phyloP scores from a whole-genome alignment of 2,888 invertebrate genomes.

The Notodonta ziczac region DNA sequence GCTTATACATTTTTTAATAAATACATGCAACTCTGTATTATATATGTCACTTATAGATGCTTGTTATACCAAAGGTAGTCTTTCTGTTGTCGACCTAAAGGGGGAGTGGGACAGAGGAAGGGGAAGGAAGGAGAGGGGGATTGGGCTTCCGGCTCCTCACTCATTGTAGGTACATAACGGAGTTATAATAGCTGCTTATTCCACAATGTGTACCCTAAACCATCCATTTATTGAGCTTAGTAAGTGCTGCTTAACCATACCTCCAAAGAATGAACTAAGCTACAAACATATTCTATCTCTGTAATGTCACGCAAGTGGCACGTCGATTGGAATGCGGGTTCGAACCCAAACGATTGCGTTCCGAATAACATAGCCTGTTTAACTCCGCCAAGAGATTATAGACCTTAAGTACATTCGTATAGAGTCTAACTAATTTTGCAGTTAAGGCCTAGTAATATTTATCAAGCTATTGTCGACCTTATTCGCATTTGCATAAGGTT shows the following conservation, averaged over 20 bases:
- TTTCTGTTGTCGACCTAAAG: no score
- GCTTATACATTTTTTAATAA: no score
- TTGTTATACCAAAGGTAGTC: no score
- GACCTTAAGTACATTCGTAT: neutral
- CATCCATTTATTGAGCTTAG: conserved; percentile 14
- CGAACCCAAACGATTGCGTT: conserved; percentile 49
- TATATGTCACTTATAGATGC: no score
- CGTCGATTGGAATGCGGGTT: conserved; percentile 67
- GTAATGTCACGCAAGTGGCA: conserved; percentile 66
- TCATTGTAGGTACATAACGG: no score
- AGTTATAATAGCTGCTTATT: no score
- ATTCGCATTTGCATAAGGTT: conserved; percentile 20
- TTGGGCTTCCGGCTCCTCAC: no score
- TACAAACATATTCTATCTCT: conserved; percentile 32
- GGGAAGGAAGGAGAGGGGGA: no score
- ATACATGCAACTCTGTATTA: no score
- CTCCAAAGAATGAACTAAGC: neutral
- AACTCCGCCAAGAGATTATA: conserved; percentile 12
- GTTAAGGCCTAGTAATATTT: neutral
- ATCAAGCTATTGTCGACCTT: conserved; percentile 34
- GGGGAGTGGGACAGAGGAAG: no score
- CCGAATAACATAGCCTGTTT: conserved; percentile 46
- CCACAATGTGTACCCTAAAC: neutral
- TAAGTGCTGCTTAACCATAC: neutral
- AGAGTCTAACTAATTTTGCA: neutral